Conservation (phyloP, 2,888 invertebrate genomes). For the Eueremaeus valkanovi region DNA sequence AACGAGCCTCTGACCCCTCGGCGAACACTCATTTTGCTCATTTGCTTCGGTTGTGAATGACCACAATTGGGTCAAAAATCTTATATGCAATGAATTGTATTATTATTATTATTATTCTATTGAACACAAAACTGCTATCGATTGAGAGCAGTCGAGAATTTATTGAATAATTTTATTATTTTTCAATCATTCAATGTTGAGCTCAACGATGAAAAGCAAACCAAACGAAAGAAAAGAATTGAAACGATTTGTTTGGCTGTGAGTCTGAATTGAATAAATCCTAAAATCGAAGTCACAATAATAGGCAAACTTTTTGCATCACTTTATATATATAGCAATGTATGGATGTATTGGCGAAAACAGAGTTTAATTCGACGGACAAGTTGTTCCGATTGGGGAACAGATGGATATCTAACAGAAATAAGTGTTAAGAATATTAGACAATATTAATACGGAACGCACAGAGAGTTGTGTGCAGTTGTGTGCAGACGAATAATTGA, state of each 20-base stretch:
- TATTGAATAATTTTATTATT: not conserved
- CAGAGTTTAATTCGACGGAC: not conserved
- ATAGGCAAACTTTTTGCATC: slow-evolving; percentile 15
- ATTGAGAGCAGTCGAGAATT: not conserved
- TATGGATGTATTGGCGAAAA: not conserved
- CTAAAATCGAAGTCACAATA: not conserved
- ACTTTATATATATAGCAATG: no score
- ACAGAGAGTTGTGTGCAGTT: no score
- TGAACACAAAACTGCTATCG: not conserved
- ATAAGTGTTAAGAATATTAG: not conserved
- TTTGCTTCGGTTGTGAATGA: not conserved
- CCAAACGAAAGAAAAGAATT: not conserved
- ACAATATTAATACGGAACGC: not conserved
- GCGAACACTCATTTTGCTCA: slow-evolving; percentile 46
- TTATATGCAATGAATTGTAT: not conserved
- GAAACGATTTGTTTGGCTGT: no score
- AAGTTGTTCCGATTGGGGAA: not conserved
- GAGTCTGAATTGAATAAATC: not conserved
- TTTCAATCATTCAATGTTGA: not conserved
- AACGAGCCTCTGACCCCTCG: slow-evolving; percentile 49
- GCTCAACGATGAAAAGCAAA: not conserved
- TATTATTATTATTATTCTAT: not conserved
- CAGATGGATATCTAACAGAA: not conserved
- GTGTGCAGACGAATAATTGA: not conserved
- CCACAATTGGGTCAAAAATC: slow-evolving; percentile 18